Conservation (phyloP, 1,140 invertebrate species). For the Drosophila bifasciata region DNA sequence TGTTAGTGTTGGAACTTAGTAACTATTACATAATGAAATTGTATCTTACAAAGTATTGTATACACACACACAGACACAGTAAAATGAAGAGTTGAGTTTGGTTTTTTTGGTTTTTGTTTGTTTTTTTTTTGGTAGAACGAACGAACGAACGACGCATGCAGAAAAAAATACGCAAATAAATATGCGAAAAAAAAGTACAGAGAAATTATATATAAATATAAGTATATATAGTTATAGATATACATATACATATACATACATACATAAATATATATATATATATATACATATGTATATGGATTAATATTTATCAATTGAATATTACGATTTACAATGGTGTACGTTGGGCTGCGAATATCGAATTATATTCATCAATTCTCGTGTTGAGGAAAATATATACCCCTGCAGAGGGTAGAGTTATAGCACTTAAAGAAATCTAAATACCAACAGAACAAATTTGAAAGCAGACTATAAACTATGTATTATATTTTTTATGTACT, state of each 20-base stretch:
- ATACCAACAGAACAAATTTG: too few species aligned
- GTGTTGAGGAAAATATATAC: too few species aligned
- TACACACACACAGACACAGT: constrained; percentile 80
- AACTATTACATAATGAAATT: constrained; percentile 66
- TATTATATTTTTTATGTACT: too few species aligned
- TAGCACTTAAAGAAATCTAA: too few species aligned
- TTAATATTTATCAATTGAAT: constrained; percentile 35
- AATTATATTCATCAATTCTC: background rate
- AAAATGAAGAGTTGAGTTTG: constrained; percentile 71
- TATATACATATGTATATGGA: constrained; percentile 51
- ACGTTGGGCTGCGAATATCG: constrained; percentile 8
- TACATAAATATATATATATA: constrained; percentile 54
- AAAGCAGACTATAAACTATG: too few species aligned
- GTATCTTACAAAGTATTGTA: constrained; percentile 79
- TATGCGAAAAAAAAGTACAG: constrained; percentile 67
- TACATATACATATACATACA: constrained; percentile 56
- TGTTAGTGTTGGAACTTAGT: constrained; percentile 57
- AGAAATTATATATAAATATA: constrained; percentile 66
- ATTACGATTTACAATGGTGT: constrained; percentile 22
- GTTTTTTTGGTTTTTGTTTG: constrained; percentile 35
- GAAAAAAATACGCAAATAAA: constrained; percentile 73
- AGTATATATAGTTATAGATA: constrained; percentile 51
- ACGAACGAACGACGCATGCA: constrained; percentile 77
- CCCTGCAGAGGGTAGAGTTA: too few species aligned
- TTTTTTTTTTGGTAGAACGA: constrained; percentile 48